phyloP scores from a whole-genome alignment of 1,140 invertebrate genomes.

The Liolophura sinensis region DNA sequence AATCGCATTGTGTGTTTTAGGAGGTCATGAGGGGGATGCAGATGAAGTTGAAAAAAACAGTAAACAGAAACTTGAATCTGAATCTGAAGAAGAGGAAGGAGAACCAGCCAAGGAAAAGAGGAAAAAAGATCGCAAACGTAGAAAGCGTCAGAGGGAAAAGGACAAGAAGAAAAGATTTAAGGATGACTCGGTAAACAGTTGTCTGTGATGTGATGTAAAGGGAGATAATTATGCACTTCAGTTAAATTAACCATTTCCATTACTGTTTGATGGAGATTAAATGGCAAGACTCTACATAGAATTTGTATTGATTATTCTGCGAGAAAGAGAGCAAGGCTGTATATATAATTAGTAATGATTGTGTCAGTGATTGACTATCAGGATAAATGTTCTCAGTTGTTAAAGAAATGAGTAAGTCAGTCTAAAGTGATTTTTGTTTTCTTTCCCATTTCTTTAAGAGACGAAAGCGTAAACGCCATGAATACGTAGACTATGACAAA shows the following conservation, averaged over 20 bases:
- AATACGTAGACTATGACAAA: conserved; percentile 35
- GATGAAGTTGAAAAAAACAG: conserved; percentile 7
- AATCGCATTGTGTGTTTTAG: no score
- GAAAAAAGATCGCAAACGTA: conserved; percentile 7
- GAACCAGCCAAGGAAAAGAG: conserved; percentile 7
- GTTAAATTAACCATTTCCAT: no score
- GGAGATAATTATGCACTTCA: no score
- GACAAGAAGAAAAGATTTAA: conserved; percentile 7
- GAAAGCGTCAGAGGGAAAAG: conserved; percentile 11
- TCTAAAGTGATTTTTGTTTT: neutral
- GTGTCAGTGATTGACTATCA: no score
- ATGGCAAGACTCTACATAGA: no score
- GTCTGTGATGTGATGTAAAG: neutral
- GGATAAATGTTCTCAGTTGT: no score
- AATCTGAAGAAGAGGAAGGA: conserved; percentile 12
- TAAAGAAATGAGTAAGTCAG: no score
- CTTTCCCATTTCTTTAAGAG: conserved; percentile 13
- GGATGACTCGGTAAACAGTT: conserved; percentile 1
- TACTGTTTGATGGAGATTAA: no score
- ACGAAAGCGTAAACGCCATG: conserved; percentile 23
- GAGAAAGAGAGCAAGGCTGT: no score
- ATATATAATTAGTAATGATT: no score
- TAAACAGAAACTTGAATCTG: conserved; percentile 5
- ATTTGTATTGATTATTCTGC: no score
- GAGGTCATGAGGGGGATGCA: neutral